Base-by-base conservation (phyloP, 2,888 invertebrate genomes). In the Achlya flavicornis region DNA sequence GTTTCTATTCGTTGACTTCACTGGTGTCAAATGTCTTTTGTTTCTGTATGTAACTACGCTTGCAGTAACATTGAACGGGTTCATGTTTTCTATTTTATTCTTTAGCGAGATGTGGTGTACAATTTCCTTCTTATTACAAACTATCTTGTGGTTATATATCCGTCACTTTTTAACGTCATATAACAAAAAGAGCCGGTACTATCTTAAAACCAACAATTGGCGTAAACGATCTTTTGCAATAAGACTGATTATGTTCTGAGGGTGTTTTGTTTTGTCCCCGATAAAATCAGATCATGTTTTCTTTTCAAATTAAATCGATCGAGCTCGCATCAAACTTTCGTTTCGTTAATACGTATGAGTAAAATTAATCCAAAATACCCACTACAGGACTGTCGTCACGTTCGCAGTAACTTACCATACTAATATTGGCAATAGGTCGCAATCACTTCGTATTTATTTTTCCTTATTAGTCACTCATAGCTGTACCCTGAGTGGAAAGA, bases 1-100 rank as follows among this genome's bases (percentile, higher is more conserved):
- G 66, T 74, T 66, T 71, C 71, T 69, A 65, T 35, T 68, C 64
- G 63, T 67, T 65, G 71, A 69, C 69, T 63, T 65, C 64, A 59
- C 62, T 53, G 65, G 70, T 83, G 69, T 84, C 78, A 68, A 19
- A 65, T 84, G 67, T 75, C 83, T 75, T 75, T 80, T 78, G 81
- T 79, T 73, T 72, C 67, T 41, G 41, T 26, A 1, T 53, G n/a
- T n/a, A n/a, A 33, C 10, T 53, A 19, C n/a, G 53, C 53, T 53
- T 41, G 16, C 19, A 19, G 60, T 16, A 60, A 43, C 35, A 19
- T 41, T 10, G 43, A 10, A 60, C 60, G 7, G 26, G 10, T 19
- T 12, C 12, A 41, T 60, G 26, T 60, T 41, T 26, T 26, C 26
- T 26, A 26, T 26, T 26, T 26, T 26, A 26, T 26, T 26, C 26